Base-by-base conservation (phyloP, 2,888 invertebrate genomes). In the Boloria euphrosyne region DNA sequence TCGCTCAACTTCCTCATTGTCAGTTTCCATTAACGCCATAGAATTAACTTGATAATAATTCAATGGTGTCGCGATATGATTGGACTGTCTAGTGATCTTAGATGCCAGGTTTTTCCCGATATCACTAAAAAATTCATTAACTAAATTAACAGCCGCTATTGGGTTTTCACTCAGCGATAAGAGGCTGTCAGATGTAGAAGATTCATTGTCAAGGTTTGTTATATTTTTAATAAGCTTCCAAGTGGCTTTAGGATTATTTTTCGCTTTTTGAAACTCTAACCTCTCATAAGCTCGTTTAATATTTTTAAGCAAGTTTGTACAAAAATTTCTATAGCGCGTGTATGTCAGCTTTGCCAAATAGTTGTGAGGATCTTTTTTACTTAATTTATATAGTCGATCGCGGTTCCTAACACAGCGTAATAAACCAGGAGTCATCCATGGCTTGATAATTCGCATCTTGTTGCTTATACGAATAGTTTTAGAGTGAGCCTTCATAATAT, bases 231-330 rank as follows among this genome's bases (percentile, higher is more conserved):
- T 64, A 14, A 63, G 3, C 18, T 67, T 60, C 63, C 59, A 67
- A 27, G 60, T 63, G 13, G 49, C 44, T 16, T 55, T 60, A n/a
- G 54, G 44, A 54, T 60, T 50, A 46, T 55, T 59, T 43, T n/a
- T 60, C 1, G 43, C 46, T 31, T 64, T 55, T 38, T 31, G 50
- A 59, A 67, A 60, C 60, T 67, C 44, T 5, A 7, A 2, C 0
- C 63, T 43, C 49, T 70, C 66, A 51, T 66, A 70, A 1, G 50
- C 27, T 16, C 31, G 27, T 58, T 70, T 70, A 6, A 62, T 2
- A n/a, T 52, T 68, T 64, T 66, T 70, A 18, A 65, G 13, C 10
- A 67, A 51, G 17, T 66, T 55, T 17, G 64, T 66, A 38, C 65
- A 68, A 22, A 58, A 65, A 16, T 68, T 68, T 59, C 67, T 58